These are phyloP conservation scores for Chloroclystis v-ata DNA, from an alignment of 2,888 invertebrate species.

Conservation along the genomic window DNA sequence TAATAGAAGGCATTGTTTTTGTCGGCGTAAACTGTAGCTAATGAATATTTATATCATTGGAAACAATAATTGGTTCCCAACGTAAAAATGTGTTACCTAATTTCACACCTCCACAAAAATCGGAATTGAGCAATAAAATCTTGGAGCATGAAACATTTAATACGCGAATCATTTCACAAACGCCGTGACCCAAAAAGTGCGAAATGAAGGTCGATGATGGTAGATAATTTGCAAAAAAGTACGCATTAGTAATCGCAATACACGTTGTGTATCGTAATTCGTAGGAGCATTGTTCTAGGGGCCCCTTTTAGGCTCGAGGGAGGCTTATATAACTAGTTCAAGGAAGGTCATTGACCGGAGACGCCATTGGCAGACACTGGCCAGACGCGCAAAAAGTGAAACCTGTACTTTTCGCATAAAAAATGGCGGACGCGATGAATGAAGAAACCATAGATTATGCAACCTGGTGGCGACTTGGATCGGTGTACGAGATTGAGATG, in stretches of 20 bases:
- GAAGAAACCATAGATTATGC: slow-evolving; percentile 32
- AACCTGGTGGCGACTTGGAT: too few species aligned
- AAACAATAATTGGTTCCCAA: background rate
- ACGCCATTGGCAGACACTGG: slow-evolving; percentile 63
- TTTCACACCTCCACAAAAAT: background rate
- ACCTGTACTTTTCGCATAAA: slow-evolving; percentile 58
- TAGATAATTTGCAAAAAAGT: background rate
- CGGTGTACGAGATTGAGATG: too few species aligned
- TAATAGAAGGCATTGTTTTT: too few species aligned
- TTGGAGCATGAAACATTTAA: background rate
- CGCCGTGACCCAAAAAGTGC: background rate
- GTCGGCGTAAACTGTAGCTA: background rate
- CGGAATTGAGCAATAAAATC: background rate
- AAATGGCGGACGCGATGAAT: slow-evolving; percentile 28
- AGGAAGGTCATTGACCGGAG: slow-evolving; percentile 64
- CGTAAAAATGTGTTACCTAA: background rate
- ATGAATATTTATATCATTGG: background rate
- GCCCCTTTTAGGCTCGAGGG: slow-evolving; percentile 33
- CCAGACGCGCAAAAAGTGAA: slow-evolving; percentile 76
- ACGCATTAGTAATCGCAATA: too few species aligned
- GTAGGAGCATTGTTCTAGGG: slow-evolving; percentile 16
- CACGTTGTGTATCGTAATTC: background rate
- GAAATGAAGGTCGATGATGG: slow-evolving; percentile 27
- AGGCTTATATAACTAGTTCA: slow-evolving; percentile 68
- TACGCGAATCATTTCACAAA: background rate